phyloP scores from a whole-genome alignment of 2,113 vertebrate genomes.

The Oceanodroma tethys region DNA sequence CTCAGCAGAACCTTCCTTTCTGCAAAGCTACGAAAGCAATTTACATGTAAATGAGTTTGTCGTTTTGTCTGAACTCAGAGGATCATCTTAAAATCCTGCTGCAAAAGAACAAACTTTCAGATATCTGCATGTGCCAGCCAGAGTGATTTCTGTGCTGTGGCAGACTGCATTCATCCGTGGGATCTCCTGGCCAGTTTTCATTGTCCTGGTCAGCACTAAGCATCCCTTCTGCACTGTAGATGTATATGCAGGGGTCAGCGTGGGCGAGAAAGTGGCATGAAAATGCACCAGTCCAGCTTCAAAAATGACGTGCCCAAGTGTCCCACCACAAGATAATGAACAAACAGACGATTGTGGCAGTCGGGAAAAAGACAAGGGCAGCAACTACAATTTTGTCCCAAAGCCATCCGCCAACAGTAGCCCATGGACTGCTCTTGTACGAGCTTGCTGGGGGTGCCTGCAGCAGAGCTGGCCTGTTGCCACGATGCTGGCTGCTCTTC shows the following conservation, averaged over 20 bases:
- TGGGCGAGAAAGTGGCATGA: neutral
- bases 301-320: accelerated
- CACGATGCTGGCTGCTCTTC: neutral
- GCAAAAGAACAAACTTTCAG: conserved; percentile 47
- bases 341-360: neutral
- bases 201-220: neutral
- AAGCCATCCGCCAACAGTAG: neutral
- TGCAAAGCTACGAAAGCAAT: conserved; percentile 62
- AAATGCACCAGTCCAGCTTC: neutral
- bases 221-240: neutral
- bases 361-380: neutral
- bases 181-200: conserved; percentile 23
- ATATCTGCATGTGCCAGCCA: conserved; percentile 26
- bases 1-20: conserved; percentile 51
- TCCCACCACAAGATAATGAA: neutral
- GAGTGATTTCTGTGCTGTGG: neutral
- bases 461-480: conserved; percentile 12
- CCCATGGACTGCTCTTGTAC: neutral
- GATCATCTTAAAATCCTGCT: conserved; percentile 62
- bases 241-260: neutral
- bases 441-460: neutral
- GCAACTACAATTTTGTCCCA: neutral
- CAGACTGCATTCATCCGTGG: conserved; percentile 1
- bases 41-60: conserved; percentile 68
- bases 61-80: conserved; percentile 61